These are phyloP conservation scores for Bombylius discolor DNA, from an alignment of 2,888 invertebrate genomes.

Conservation along the genomic window DNA sequence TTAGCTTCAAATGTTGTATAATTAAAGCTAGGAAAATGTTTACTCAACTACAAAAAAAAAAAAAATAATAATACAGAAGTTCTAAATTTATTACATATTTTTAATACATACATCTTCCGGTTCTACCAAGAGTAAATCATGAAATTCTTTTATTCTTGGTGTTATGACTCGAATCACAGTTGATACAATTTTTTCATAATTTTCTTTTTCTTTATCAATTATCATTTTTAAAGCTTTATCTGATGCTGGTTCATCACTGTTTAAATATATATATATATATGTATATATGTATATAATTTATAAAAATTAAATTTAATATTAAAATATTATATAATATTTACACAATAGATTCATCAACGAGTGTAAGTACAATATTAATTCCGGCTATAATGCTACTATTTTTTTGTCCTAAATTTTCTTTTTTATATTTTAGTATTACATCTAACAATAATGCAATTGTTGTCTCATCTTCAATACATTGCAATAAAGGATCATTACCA, in stretches of 20 bases:
- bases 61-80: neutral
- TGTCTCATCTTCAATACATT: conserved; percentile 52
- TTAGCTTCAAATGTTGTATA: conserved; percentile 57
- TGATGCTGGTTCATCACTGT: conserved; percentile 33
- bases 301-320: neutral
- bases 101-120: conserved; percentile 50
- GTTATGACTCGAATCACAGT: conserved; percentile 51
- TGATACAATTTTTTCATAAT: conserved; percentile 45
- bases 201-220: conserved; percentile 40
- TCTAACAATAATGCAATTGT: conserved; percentile 56
- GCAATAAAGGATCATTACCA: conserved; percentile 52
- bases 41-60: neutral
- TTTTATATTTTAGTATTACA: conserved; percentile 47
- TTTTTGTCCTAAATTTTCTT: conserved; percentile 36
- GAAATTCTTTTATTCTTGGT: conserved; percentile 55
- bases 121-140: conserved; percentile 47
- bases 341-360: conserved; percentile 41
- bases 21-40: conserved; percentile 16
- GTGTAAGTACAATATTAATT: conserved; percentile 61
- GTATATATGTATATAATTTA: neutral
- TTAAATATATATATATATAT: neutral
- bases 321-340: conserved; percentile 3
- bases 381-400: conserved; percentile 67
- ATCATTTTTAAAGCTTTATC: conserved; percentile 25
- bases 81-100: neutral